Base-by-base conservation (phyloP, 2,888 invertebrate genomes). In the Hydrotaea diabolus region DNA sequence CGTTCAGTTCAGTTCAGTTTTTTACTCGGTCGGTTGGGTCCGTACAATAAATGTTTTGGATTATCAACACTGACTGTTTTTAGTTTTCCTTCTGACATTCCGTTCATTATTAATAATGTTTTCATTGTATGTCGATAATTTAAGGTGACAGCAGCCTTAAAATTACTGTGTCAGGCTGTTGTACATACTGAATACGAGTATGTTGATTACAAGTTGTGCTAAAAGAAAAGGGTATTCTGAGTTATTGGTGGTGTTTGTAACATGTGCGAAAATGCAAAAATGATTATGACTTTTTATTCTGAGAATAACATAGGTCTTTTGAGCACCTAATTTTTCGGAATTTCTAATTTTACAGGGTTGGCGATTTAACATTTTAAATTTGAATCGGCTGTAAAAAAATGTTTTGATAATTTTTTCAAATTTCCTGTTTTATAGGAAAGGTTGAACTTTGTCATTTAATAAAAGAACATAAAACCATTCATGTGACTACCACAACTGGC, bases 91-190 rank as follows among this genome's bases (percentile, higher is more conserved):
- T 57, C 36, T 57, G 74, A 43, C 19, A 57, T 39, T 57, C n/a
- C 55, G 23, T 46, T 69, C 43, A 69, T 69, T 69, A 69, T 69
- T 21, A 69, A 15, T 15, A 59, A 39, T 43, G 21, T 66, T 66
- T 43, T 66, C 66, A 17, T 59, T 23, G 26, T 23, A 59, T 73
- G 57, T 7, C 15, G 21, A 23, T 74, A 59, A 73, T 59, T 59
- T 73, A 57, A 43, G 55, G 19, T n/a, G 43, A 73, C 72, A 36
- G 36, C 72, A 55, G 64, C 46, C 46, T 75, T 64, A 64, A 64
- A 75, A 72, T 72, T 72, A 55, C 36, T 36, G n/a, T 31, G 72
- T 72, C 72, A 53, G 15, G 4, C 23, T 72, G 64, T 64, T 64
- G 49, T 49, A 39, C 31, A 36, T 64, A 64, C 15, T 7, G 26